Base-by-base conservation (phyloP, 2,113 vertebrate species). In the Forbesichthys papilliferus region DNA sequence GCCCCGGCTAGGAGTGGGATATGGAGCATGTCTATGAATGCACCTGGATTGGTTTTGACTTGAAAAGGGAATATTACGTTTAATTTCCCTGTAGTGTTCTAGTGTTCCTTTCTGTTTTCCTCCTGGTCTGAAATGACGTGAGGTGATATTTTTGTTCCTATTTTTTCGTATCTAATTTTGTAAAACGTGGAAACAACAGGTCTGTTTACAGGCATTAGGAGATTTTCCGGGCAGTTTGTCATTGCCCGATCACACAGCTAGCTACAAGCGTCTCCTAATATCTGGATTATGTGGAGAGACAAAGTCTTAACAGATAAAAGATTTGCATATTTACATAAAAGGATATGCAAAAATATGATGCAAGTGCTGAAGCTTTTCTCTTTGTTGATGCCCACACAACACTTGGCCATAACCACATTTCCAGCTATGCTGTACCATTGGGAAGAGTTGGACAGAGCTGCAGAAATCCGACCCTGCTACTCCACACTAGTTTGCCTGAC, bases 161-260 rank as follows among this genome's bases (percentile, higher is more conserved):
- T 65, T 77, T 79, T 84, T 78, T 77, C 76, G 68, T 71, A 65
- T 75, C 75, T 81, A 56, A 77, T 86, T 82, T 71, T 73, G 71
- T 63, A 73, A 81, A 80, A 74, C 75, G 79, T 79, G 76, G 83
- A 80, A 89, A 84, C 78, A 69, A 70, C 67, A 61, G 69, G 59
- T 78, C 75, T 74, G 65, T 81, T 78, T 71, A 71, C 74, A 74
- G 69, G 69, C 69, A 81, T 78, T 79, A 74, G 78, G 52, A 54
- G 73, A 78, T 79, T 88, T 90, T 90, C 87, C 87, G 86, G 86
- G 85, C 83, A 86, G n/a, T 73, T 56, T 11, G 47, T 61, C 10
- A 61, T 87, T 87, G 83, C 86, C 79, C 78, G 75, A 86, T 79
- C 75, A n/a, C 71, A 20, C 20, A 27, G 27, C 78, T 57, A n/a